Percentiles rank a stretch among this genome's conserved stretches.
These are phyloP conservation scores for Rhabdornis inornatus DNA, from an alignment of 2,113 vertebrate genomes.

Conservation along the genomic window DNA sequence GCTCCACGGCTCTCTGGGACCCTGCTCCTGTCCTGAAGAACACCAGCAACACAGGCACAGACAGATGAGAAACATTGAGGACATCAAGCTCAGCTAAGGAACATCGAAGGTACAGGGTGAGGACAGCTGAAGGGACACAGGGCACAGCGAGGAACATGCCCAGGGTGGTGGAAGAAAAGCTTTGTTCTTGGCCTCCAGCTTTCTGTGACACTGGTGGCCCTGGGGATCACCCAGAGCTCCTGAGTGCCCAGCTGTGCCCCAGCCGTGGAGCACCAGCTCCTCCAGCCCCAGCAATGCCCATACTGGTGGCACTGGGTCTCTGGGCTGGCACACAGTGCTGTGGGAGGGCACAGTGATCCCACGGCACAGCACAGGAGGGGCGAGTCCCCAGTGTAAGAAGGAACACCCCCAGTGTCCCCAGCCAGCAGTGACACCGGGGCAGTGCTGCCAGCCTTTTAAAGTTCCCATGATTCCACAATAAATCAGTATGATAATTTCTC, in stretches of 20 bases:
- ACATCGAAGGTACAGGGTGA: no score
- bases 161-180: background rate
- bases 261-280: fast-evolving
- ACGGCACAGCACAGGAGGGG: fast-evolving
- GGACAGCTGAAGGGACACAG: background rate
- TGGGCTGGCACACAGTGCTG: fast-evolving
- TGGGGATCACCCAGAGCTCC: background rate
- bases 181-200: background rate
- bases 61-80: background rate
- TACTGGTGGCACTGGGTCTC: fast-evolving
- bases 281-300: background rate
- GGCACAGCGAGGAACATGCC: fast-evolving
- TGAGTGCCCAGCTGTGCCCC: background rate
- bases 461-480: conserved; percentile 44
- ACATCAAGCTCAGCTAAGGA: background rate
- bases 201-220: fast-evolving
- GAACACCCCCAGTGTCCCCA: background rate
- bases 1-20: background rate
- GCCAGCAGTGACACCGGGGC: background rate
- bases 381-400: fast-evolving
- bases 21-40: background rate
- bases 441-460: conserved; percentile 12
- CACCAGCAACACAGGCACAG: background rate
- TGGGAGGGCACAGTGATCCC: background rate
- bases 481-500: conserved; percentile 66